Conservation (phyloP, 2,113 vertebrate genomes). For the Halcyon senegalensis region DNA sequence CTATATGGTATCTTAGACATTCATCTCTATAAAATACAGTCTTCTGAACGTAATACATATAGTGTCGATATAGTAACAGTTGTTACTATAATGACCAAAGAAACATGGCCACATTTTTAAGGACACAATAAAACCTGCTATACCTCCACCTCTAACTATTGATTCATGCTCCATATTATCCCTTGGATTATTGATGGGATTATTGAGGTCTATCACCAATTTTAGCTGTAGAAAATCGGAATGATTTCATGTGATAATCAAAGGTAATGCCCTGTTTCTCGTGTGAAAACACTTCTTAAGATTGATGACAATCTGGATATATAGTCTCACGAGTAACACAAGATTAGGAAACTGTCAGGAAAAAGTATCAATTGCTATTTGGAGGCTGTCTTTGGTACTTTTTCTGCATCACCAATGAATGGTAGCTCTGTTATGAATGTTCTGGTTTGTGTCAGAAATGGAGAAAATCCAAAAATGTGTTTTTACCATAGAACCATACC, state of each 20-base stretch:
- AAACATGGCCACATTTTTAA: background rate
- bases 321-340: background rate
- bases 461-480: background rate
- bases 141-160: background rate
- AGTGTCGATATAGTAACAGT: background rate
- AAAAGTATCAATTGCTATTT: background rate
- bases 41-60: background rate
- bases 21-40: background rate
- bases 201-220: background rate
- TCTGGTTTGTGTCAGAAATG: background rate
- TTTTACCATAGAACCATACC: background rate
- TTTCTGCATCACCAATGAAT: background rate
- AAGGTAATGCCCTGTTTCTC: background rate
- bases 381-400: background rate
- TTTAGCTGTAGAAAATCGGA: background rate
- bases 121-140: background rate
- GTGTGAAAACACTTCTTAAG: background rate
- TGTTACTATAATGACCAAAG: background rate
- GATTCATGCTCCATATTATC: background rate
- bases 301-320: background rate
- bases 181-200: background rate
- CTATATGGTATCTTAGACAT: background rate
- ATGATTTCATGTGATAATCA: background rate
- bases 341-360: background rate
- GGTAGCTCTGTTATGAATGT: background rate